Evolutionary conservation across 2,113 vertebrate species (phyloP).

Genomic region (Larimichthys crocea): DNA sequence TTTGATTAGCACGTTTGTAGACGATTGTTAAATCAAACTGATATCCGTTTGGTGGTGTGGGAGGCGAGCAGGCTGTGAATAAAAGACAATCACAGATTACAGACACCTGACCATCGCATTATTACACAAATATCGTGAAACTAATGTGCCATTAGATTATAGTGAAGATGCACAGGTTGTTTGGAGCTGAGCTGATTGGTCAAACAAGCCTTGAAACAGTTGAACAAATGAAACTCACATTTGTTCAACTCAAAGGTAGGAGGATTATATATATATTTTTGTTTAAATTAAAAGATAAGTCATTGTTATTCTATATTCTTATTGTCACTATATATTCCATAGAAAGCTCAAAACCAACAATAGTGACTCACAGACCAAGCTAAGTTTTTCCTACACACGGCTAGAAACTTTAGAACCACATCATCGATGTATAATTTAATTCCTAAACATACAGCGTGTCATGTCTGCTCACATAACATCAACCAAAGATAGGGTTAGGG

Average conservation of each 20-base stretch:
- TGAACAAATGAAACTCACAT: not conserved
- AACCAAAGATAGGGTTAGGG: too few relatives aligned
- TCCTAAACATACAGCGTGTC: too few relatives aligned
- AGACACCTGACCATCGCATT: constrained; percentile 3
- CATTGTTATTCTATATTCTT: not conserved
- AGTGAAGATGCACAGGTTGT: not conserved
- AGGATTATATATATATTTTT: not conserved
- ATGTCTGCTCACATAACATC: too few relatives aligned
- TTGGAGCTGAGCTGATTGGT: constrained; percentile 1
- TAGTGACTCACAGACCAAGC: not conserved
- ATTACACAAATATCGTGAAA: constrained; percentile 33
- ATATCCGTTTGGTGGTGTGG: constrained; percentile 2
- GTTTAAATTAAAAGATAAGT: not conserved
- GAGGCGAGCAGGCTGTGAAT: constrained; percentile 7
- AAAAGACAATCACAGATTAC: not conserved
- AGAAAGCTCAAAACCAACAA: not conserved
- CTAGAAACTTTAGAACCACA: too few relatives aligned
- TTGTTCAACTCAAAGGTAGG: not conserved
- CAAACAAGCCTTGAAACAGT: not conserved
- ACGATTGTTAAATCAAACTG: not conserved
- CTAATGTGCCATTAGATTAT: not conserved
- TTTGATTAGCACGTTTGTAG: not conserved
- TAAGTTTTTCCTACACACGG: too few relatives aligned
- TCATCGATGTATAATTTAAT: too few relatives aligned
- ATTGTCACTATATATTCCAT: not conserved